A percentile compares a stretch with the other conserved stretches of the same genome.
These are phyloP conservation scores for Sinocyclocheilus anophthalmus DNA, from an alignment of 2,113 vertebrate genomes.

Conservation along the genomic window DNA sequence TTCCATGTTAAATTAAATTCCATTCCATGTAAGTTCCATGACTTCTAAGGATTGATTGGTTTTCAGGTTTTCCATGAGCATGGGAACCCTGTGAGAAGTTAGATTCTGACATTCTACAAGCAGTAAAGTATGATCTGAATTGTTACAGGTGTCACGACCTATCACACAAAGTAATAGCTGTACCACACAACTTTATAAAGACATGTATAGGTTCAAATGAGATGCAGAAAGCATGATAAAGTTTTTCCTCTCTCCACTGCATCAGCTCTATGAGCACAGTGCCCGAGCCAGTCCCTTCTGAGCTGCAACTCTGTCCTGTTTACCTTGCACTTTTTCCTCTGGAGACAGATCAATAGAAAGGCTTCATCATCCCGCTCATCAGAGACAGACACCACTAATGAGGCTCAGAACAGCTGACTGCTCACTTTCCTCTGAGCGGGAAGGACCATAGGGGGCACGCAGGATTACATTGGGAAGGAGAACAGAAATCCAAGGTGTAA, in stretches of 20 bases:
- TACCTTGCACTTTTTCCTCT: slow-evolving; percentile 57
- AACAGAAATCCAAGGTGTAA: not conserved
- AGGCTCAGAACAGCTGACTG: no score
- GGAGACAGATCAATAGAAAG: slow-evolving; percentile 54
- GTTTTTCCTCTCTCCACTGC: not conserved
- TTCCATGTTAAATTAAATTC: no score
- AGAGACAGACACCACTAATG: slow-evolving; percentile 57
- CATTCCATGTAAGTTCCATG: no score
- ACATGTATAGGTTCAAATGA: not conserved
- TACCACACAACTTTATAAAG: not conserved
- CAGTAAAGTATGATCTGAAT: not conserved
- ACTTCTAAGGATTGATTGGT: no score
- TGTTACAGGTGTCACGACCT: not conserved
- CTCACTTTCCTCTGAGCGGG: no score
- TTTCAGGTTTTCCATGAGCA: no score
- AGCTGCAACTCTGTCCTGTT: slow-evolving; percentile 48
- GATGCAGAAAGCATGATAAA: not conserved
- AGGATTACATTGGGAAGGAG: not conserved
- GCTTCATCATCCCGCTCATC: slow-evolving; percentile 59
- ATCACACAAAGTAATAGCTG: not conserved
- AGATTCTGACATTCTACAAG: not conserved
- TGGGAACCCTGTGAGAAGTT: not conserved
- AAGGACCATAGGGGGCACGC: no score
- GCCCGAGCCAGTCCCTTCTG: not conserved
- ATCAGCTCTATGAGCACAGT: not conserved